These are phyloP conservation scores for Adrianichthys oophorus DNA, from an alignment of 2,797 vertebrate genomes.

Conservation along the genomic window DNA sequence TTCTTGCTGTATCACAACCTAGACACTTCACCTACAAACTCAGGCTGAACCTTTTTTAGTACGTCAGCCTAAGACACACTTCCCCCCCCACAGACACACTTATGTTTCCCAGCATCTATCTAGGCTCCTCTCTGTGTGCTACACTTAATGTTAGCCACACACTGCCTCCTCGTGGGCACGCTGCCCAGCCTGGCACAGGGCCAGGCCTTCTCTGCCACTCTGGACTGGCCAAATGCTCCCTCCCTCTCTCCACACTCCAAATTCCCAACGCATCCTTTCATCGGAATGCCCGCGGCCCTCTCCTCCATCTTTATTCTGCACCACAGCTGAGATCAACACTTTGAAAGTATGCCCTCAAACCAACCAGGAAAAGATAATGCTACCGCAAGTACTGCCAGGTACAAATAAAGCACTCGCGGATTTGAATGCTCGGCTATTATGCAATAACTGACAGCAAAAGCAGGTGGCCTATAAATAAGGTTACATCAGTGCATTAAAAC, in stretches of 20 bases:
- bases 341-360: conserved; percentile 75
- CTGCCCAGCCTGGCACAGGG: conserved; percentile 69
- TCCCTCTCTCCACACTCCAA: conserved; percentile 58
- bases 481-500: conserved; percentile 51
- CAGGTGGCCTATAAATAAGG: conserved; percentile 61
- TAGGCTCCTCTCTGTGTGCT: conserved; percentile 32
- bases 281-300: conserved; percentile 61
- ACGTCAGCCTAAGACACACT: conserved; percentile 45
- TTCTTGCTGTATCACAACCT: conserved; percentile 50
- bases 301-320: conserved; percentile 67
- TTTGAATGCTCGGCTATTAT: conserved; percentile 74
- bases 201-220: conserved; percentile 67
- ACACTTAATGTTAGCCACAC: conserved; percentile 59
- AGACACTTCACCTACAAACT: conserved; percentile 67
- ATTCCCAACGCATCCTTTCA: conserved; percentile 68
- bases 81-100: conserved; percentile 36
- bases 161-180: conserved; percentile 80
- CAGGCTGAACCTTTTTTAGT: conserved; percentile 38
- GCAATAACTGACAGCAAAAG: conserved; percentile 64
- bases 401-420: conserved; percentile 68
- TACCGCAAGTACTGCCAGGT: conserved; percentile 55
- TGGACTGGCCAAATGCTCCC: conserved; percentile 60
- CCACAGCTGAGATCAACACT: conserved; percentile 72
- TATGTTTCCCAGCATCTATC: conserved; percentile 36
- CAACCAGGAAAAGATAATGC: conserved; percentile 60